Evolutionary conservation across 2,797 vertebrate genomes (phyloP).

Genomic region (Parambassis ranga): DNA sequence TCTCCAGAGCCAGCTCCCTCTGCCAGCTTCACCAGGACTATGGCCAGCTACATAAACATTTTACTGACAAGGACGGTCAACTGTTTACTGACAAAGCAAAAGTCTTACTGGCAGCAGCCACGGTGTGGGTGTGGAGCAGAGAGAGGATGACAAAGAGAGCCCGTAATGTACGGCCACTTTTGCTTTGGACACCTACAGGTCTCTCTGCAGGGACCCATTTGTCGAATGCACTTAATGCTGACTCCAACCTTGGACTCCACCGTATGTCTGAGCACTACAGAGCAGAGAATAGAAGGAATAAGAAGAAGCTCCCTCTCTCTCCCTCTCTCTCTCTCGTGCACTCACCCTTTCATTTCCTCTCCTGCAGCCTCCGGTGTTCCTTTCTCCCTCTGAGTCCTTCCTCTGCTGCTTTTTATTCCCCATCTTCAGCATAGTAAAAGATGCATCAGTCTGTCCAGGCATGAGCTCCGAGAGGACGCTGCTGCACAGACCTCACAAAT

Average conservation of each 20-base stretch:
- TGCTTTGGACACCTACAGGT: constrained; percentile 48
- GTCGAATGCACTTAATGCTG: constrained; percentile 56
- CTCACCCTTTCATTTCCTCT: constrained; percentile 1
- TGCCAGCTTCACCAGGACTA: constrained; percentile 71
- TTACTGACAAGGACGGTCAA: constrained; percentile 85
- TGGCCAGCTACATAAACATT: constrained; percentile 83
- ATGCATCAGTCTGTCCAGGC: background rate
- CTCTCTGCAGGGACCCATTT: constrained; percentile 59
- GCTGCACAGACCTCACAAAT: too few relatives aligned
- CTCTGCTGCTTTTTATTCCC: background rate
- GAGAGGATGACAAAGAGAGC: constrained; percentile 45
- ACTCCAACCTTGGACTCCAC: constrained; percentile 38
- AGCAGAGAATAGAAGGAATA: constrained; percentile 13
- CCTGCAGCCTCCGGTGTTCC: background rate
- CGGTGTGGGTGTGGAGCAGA: constrained; percentile 27
- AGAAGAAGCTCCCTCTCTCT: background rate
- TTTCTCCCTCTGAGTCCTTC: background rate
- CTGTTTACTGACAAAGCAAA: constrained; percentile 86
- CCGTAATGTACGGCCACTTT: constrained; percentile 49
- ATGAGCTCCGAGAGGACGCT: background rate
- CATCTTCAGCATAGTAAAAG: background rate
- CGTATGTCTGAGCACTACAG: constrained; percentile 16
- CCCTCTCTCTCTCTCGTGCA: constrained; percentile 7
- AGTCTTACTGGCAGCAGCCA: constrained; percentile 77
- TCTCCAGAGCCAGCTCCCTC: constrained; percentile 59